Evolutionary conservation across 1,140 invertebrate genomes (phyloP).

Genomic region (Phenacoccus solenopsis): DNA sequence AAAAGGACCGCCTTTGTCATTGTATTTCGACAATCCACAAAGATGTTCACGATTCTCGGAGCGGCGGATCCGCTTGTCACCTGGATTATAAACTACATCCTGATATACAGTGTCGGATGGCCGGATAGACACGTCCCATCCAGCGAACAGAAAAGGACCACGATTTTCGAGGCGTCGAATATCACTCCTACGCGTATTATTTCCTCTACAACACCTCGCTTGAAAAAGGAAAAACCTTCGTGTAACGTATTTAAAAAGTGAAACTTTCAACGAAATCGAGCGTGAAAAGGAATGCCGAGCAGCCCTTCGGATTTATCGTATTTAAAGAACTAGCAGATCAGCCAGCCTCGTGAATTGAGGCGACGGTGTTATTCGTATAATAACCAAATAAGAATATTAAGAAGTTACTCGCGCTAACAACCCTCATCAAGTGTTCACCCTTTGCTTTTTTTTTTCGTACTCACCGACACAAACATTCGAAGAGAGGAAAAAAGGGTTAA

Average conservation of each 20-base stretch:
- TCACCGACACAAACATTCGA: too few species aligned
- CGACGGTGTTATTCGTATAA: not conserved
- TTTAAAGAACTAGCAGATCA: not conserved
- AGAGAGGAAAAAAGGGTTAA: not conserved
- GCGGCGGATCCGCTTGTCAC: not conserved
- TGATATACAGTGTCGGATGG: constrained; percentile 4
- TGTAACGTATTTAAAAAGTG: not conserved
- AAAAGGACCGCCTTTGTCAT: constrained; percentile 14
- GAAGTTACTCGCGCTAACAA: not conserved
- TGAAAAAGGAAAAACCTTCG: not conserved
- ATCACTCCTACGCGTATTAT: not conserved
- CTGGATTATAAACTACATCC: constrained; percentile 12
- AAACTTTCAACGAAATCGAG: not conserved
- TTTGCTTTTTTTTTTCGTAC: not conserved
- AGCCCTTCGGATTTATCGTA: not conserved
- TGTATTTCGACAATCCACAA: not conserved
- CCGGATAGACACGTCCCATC: constrained; percentile 12
- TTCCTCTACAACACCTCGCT: too few species aligned
- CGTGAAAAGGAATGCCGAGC: not conserved
- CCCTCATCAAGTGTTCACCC: not conserved
- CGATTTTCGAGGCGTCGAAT: not conserved
- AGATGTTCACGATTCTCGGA: not conserved
- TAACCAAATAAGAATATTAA: constrained; percentile 7
- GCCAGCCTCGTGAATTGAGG: not conserved
- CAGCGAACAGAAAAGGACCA: not conserved